phyloP scores from a whole-genome alignment of 2,797 vertebrate species.

The Sebastes hopkinsi region DNA sequence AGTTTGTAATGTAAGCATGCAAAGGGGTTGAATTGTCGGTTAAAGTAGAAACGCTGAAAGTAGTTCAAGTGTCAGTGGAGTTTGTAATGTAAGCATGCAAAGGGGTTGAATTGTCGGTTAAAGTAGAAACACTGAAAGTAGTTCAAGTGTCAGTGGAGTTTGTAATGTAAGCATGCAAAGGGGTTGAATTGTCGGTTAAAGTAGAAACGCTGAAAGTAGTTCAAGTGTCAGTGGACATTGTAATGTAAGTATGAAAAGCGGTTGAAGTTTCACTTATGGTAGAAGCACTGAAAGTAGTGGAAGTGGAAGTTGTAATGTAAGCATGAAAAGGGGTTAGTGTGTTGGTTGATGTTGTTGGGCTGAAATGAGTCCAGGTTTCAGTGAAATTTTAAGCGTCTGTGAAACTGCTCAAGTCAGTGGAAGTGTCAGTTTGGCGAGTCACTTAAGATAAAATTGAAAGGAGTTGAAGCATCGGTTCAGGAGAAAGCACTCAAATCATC shows the following conservation, averaged over 20 bases:
- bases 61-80: neutral
- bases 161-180: no score
- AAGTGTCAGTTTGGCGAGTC: neutral
- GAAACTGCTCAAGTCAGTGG: neutral
- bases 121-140: no score
- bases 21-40: neutral
- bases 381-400: neutral
- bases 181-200: neutral
- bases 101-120: rapidly evolving
- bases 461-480: neutral
- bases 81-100: neutral
- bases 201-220: neutral
- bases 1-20: neutral
- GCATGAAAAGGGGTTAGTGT: neutral
- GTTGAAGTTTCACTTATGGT: neutral
- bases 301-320: neutral
- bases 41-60: neutral
- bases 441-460: neutral
- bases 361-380: neutral
- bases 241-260: neutral
- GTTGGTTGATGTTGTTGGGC: neutral
- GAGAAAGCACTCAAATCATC: neutral
- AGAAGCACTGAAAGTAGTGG: no score
- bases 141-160: rapidly evolving
- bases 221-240: neutral